A percentile compares a stretch with the other conserved stretches of the same genome.
Evolutionary conservation across 2,113 vertebrate species (phyloP).

Genomic region (Callopanchax toddi): DNA sequence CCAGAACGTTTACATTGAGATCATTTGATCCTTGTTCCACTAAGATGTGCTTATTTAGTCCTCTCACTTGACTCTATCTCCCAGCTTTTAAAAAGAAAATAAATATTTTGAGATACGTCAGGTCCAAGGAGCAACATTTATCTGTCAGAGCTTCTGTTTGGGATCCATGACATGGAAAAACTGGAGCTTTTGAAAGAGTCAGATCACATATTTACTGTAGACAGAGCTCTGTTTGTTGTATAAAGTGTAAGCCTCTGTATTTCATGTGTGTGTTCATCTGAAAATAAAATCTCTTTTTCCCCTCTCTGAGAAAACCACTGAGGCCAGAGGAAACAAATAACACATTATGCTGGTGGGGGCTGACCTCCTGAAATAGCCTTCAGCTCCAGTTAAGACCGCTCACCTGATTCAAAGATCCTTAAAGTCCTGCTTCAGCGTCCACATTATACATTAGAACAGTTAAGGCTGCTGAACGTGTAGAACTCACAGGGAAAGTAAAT

Average conservation of each 20-base stretch:
- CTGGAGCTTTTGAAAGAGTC: background rate
- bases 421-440: slow-evolving; percentile 37
- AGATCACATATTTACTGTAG: slow-evolving; percentile 9
- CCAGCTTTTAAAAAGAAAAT: background rate
- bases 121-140: background rate
- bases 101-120: background rate
- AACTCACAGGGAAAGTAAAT: slow-evolving; percentile 9
- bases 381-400: slow-evolving; percentile 57
- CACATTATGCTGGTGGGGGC: slow-evolving; percentile 61
- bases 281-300: slow-evolving; percentile 10
- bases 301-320: slow-evolving; percentile 28
- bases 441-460: slow-evolving; percentile 44
- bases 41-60: background rate
- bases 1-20: too few relatives aligned
- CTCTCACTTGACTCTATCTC: slow-evolving; percentile 2
- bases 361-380: slow-evolving; percentile 56
- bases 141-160: background rate
- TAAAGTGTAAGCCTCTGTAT: slow-evolving; percentile 5
- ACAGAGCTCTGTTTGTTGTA: slow-evolving; percentile 17
- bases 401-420: slow-evolving; percentile 68
- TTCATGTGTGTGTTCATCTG: slow-evolving; percentile 6
- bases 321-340: slow-evolving; percentile 57
- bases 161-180: slow-evolving; percentile 6
- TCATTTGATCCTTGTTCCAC: too few relatives aligned
- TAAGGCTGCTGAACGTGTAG: slow-evolving; percentile 9